These are phyloP conservation scores for Theocolax elegans DNA, from an alignment of 1,140 invertebrate species.

Conservation along the genomic window DNA sequence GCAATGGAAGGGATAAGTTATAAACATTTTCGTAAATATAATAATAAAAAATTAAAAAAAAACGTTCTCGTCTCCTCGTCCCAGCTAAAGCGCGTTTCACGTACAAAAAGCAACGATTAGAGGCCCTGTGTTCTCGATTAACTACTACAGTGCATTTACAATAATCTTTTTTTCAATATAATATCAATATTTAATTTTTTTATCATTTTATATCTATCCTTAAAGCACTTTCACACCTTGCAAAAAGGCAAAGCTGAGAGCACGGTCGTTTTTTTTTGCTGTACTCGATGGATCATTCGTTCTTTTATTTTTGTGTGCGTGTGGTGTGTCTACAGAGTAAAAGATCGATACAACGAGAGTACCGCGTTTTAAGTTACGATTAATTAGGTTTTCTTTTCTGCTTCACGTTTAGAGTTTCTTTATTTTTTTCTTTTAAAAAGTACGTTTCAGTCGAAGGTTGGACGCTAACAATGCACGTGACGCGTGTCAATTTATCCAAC, in stretches of 20 bases:
- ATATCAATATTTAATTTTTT: slow-evolving; percentile 53
- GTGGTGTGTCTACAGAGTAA: slow-evolving; percentile 53
- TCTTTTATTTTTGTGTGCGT: slow-evolving; percentile 28
- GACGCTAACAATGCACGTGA: background rate
- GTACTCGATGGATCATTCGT: slow-evolving; percentile 40
- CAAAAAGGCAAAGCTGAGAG: slow-evolving; percentile 38
- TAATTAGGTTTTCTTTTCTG: background rate
- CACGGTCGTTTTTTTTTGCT: slow-evolving; percentile 28
- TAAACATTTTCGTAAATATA: slow-evolving; percentile 46
- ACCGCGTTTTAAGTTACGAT: slow-evolving; percentile 25
- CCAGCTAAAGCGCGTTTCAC: slow-evolving; percentile 63
- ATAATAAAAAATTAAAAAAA: slow-evolving; percentile 50
- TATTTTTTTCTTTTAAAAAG: too few relatives aligned
- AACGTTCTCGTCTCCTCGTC: slow-evolving; percentile 41
- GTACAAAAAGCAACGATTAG: slow-evolving; percentile 67
- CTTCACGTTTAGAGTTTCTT: background rate
- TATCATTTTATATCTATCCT: slow-evolving; percentile 45
- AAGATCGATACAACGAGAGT: slow-evolving; percentile 45
- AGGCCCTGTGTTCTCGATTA: slow-evolving; percentile 62
- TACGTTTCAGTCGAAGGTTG: slow-evolving; percentile 7
- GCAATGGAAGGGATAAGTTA: slow-evolving; percentile 31
- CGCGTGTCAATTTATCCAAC: background rate
- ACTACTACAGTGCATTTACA: slow-evolving; percentile 64
- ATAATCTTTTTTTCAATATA: slow-evolving; percentile 58
- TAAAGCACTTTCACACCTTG: slow-evolving; percentile 41